Conservation (phyloP, 2,113 vertebrate genomes). For the Arizona elegans region DNA sequence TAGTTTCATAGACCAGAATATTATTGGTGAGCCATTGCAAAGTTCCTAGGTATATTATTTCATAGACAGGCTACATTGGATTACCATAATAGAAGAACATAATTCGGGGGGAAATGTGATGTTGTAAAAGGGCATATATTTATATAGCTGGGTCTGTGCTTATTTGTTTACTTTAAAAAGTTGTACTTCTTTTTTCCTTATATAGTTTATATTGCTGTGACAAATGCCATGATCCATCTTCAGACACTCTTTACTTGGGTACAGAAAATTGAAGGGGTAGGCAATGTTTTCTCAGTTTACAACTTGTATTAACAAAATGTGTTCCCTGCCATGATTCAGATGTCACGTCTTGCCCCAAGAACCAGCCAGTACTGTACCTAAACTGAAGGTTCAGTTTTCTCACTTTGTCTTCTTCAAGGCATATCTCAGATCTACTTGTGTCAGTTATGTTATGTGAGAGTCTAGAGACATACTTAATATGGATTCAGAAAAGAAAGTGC, state of each 20-base stretch:
- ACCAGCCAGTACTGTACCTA: background rate
- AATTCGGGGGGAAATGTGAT: background rate
- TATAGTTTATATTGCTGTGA: background rate
- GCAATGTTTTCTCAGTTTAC: background rate
- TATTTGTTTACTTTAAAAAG: background rate
- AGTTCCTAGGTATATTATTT: conserved; percentile 4
- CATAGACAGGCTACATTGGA: conserved; percentile 14
- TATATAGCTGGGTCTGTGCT: background rate
- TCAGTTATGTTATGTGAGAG: background rate
- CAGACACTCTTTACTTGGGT: background rate
- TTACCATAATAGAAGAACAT: background rate
- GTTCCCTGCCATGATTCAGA: background rate
- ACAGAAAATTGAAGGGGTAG: background rate
- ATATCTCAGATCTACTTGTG: background rate
- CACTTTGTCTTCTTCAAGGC: background rate
- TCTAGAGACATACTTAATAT: background rate
- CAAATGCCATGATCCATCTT: background rate
- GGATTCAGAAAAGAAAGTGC: background rate
- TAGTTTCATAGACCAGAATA: background rate
- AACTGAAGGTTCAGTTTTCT: background rate
- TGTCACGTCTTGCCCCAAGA: background rate
- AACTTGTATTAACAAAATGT: background rate
- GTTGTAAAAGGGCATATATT: background rate
- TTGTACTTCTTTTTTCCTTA: background rate
- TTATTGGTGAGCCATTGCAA: conserved; percentile 1